Base-by-base conservation (phyloP, 1,140 invertebrate species). In the Caenorhabditis brenneri region DNA sequence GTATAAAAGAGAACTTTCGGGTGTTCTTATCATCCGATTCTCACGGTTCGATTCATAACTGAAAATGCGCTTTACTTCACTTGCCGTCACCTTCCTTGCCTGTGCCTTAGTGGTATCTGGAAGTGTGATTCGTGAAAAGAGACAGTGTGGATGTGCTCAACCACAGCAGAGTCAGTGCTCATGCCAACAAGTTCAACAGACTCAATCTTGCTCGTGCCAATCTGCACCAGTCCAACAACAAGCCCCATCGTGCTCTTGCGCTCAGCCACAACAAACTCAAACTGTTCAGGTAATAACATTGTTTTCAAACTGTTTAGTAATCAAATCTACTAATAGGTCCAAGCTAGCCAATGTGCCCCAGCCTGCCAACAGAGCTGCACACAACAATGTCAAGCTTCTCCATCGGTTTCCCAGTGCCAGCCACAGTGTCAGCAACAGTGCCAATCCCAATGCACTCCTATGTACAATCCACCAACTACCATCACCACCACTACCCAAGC, bases 371-470 rank as follows among this genome's bases (percentile, higher is more conserved):
- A 83, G 78, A 79, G 60, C 69, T 83, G 82, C 29, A 19, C 19
- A 0, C 84, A 86, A 48, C 82, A 84, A 29, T 84, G 81, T 27
- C 31, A 85, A 6, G 12, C 39, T 10, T 33, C 51, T 12, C 69
- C 36, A 74, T 65, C 65, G 15, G 83, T 55, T n/a, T 78, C 83
- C 27, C 29, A 36, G 16, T 81, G 79, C 55, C 79, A 80, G 16
- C 85, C 78, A 46, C 82, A 86, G 42, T 86, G 85, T 24, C 82
- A 86, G 82, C 80, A 86, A 51, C 74, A 85, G 22, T 86, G 85
- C 31, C 74, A 80, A 48, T 49, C 83, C 19, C 36, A 51, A 9
- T 84, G 78, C 36, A 29, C 83, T 74, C 82, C 69, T 24, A 42
- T 74, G 65, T 74, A 74, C 65, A 74, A 74, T 24, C 65, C 65